Conservation (phyloP, 2,797 vertebrate genomes). For the Pygocentrus nattereri region DNA sequence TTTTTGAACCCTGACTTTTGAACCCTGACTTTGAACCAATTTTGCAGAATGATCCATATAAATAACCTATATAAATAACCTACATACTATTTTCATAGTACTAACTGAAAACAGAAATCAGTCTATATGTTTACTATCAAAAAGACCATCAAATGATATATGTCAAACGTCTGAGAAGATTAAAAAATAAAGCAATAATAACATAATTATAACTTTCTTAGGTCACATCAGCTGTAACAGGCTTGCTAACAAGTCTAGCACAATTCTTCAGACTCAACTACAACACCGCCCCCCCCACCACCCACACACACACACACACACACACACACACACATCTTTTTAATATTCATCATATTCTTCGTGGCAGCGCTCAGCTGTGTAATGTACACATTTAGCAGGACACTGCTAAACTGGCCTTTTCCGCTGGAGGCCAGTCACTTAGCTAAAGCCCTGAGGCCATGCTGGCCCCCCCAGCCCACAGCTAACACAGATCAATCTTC, state of each 20-base stretch:
- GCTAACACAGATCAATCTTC: conserved; percentile 92
- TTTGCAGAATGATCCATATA: too few species aligned
- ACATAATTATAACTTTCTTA: background rate
- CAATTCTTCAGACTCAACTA: background rate
- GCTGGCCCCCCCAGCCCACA: conserved; percentile 80
- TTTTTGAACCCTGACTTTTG: too few species aligned
- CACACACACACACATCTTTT: background rate
- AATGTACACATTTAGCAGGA: conserved; percentile 45
- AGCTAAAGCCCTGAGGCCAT: conserved; percentile 74
- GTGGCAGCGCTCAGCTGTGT: conserved; percentile 42
- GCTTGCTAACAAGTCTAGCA: conserved; percentile 1
- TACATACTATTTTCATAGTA: too few species aligned
- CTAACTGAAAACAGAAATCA: too few species aligned
- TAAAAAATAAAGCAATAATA: background rate
- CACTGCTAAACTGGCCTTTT: conserved; percentile 22
- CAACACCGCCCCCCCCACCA: background rate
- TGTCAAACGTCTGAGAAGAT: too few species aligned
- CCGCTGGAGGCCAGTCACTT: conserved; percentile 62
- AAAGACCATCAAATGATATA: too few species aligned
- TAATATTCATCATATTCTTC: conserved; percentile 44
- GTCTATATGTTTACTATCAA: too few species aligned
- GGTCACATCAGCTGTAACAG: background rate
- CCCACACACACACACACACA: background rate
- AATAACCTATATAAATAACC: too few species aligned
- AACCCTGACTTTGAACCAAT: too few species aligned